These are phyloP conservation scores for Periophthalmodon schlosseri DNA, from an alignment of 2,113 vertebrate species.

Conservation along the genomic window DNA sequence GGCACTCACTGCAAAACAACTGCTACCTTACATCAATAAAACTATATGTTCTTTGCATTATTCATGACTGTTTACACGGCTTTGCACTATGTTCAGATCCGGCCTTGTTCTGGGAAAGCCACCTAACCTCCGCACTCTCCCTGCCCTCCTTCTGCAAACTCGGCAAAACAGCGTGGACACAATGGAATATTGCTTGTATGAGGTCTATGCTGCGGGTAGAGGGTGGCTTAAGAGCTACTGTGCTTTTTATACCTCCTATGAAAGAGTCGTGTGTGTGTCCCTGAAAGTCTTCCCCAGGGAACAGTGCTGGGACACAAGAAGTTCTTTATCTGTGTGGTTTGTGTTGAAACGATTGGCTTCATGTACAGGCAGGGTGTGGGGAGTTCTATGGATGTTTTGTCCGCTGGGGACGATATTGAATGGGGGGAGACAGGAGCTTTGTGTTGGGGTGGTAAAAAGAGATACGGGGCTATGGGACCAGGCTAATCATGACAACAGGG, in stretches of 20 bases:
- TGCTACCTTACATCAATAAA: neutral
- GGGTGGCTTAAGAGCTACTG: constrained; percentile 18
- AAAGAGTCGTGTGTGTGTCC: constrained; percentile 17
- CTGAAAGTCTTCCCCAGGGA: constrained; percentile 19
- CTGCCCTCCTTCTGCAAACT: constrained; percentile 32
- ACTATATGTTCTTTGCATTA: neutral
- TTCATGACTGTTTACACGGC: neutral
- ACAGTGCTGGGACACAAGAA: constrained; percentile 33
- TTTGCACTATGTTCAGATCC: neutral
- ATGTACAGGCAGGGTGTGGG: constrained; percentile 31
- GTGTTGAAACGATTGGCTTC: constrained; percentile 34
- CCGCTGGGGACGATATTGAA: constrained; percentile 20
- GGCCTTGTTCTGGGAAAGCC: neutral
- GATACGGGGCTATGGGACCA: constrained; percentile 16
- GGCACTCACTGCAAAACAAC: neutral
- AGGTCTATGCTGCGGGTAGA: constrained; percentile 4
- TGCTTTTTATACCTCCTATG: neutral
- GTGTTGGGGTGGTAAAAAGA: constrained; percentile 21
- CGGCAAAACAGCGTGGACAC: constrained; percentile 14
- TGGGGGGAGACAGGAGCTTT: constrained; percentile 25
- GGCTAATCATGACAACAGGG: constrained; percentile 18
- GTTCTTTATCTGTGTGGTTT: constrained; percentile 31
- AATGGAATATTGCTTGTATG: constrained; percentile 11
- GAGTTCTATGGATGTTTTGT: constrained; percentile 41
- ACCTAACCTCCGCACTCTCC: constrained; percentile 30